Conservation (phyloP, 2,797 vertebrate species). For the Chromis chromis region DNA sequence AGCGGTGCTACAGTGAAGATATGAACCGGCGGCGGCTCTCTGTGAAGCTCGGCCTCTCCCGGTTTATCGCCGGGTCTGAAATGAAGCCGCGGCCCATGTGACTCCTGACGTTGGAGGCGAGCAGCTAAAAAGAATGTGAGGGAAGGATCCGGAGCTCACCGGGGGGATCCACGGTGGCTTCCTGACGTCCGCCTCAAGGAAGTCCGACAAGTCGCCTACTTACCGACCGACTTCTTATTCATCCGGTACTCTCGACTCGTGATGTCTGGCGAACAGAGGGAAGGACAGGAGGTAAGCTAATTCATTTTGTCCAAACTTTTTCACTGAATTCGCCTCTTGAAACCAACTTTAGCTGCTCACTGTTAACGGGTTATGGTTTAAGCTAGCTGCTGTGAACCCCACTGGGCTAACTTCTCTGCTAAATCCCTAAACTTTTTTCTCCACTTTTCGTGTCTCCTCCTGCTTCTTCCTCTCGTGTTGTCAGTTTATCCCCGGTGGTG, state of each 20-base stretch:
- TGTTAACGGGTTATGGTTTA: not conserved
- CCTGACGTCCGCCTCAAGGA: slow-evolving; percentile 76
- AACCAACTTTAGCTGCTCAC: not conserved
- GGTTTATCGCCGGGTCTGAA: slow-evolving; percentile 1
- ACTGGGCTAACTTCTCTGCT: slow-evolving; percentile 8
- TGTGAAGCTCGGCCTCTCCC: slow-evolving; percentile 15
- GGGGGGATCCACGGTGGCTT: slow-evolving; percentile 68
- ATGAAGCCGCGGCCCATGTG: slow-evolving; percentile 72
- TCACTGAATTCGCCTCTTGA: not conserved
- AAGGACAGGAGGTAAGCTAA: slow-evolving; percentile 70
- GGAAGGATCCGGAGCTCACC: slow-evolving; percentile 68
- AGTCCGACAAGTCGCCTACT: slow-evolving; percentile 61
- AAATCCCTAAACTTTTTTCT: not conserved
- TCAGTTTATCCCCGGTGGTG: not conserved
- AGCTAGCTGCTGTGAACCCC: not conserved
- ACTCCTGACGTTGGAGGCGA: slow-evolving; percentile 76
- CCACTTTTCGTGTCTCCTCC: not conserved
- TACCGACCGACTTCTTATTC: slow-evolving; percentile 9
- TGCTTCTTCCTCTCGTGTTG: not conserved
- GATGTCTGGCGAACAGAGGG: slow-evolving; percentile 74
- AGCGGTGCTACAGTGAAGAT: too few species aligned
- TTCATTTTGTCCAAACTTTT: not conserved
- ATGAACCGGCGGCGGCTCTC: too few species aligned
- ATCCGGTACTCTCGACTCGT: slow-evolving; percentile 20
- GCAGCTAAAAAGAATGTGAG: slow-evolving; percentile 71